These are phyloP conservation scores for Dysidea cf. avara DNA, from an alignment of 37 sponge, comb jelly and placozoan genomes.

Conservation along the genomic window DNA sequence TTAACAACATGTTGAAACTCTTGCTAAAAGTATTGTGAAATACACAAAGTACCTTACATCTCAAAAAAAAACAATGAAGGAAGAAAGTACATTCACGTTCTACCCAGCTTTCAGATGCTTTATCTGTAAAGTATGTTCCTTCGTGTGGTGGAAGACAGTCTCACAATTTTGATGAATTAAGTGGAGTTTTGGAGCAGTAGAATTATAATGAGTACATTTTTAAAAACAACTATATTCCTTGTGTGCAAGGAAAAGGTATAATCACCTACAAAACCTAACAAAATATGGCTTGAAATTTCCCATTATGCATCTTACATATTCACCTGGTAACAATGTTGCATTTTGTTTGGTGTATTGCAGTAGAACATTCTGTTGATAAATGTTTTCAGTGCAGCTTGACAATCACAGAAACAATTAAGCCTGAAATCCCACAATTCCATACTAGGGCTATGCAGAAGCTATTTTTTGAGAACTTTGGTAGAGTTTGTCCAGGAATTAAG, in stretches of 20 bases:
- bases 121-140: background rate
- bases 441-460: constrained; percentile 19
- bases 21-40: constrained; percentile 8
- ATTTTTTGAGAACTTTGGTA: constrained; percentile 20
- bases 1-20: constrained; percentile 4
- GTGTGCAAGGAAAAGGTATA: constrained; percentile 5
- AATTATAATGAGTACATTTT: background rate
- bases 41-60: constrained; percentile 30
- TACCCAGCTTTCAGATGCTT: constrained; percentile 7
- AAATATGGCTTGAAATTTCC: constrained; percentile 6
- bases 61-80: constrained; percentile 26
- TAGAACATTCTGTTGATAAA: no score
- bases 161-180: background rate
- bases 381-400: no score
- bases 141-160: background rate
- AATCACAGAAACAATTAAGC: constrained; percentile 24
- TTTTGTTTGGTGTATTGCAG: constrained; percentile 47
- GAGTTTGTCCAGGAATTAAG: constrained; percentile 8
- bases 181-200: background rate
- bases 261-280: constrained; percentile 1
- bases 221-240: constrained; percentile 6
- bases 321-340: constrained; percentile 21
- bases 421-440: constrained; percentile 2
- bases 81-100: background rate
- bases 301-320: background rate